Conservation (phyloP, 2,113 vertebrate species). For the Anas platyrhynchos region DNA sequence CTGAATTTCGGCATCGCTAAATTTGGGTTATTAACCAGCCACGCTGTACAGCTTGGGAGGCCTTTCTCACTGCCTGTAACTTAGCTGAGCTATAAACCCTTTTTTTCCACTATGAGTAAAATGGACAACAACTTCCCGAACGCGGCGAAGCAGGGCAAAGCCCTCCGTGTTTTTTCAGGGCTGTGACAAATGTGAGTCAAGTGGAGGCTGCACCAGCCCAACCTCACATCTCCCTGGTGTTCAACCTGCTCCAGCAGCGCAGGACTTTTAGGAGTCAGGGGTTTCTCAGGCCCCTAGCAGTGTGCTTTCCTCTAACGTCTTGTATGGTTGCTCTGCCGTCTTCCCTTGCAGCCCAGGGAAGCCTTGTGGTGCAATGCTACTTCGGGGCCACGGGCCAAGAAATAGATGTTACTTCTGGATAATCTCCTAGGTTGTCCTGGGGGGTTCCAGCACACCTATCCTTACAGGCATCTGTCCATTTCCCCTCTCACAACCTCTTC, state of each 20-base stretch:
- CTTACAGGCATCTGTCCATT: neutral
- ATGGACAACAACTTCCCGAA: neutral
- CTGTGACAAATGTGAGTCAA: neutral
- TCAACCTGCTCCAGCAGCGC: neutral
- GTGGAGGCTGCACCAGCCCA: neutral
- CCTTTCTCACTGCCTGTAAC: neutral
- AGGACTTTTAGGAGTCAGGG: neutral
- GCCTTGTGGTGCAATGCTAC: neutral
- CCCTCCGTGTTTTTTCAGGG: neutral
- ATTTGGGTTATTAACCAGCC: neutral
- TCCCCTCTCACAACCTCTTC: neutral
- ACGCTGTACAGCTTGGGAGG: neutral
- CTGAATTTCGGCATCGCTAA: neutral
- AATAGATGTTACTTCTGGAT: neutral
- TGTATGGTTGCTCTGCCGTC: neutral
- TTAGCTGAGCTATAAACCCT: neutral
- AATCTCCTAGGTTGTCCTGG: neutral
- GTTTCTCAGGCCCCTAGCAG: rapidly evolving
- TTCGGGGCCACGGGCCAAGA: neutral
- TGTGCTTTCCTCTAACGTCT: rapidly evolving
- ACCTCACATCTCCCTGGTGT: neutral
- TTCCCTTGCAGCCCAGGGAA: neutral
- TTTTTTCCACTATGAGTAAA: rapidly evolving
- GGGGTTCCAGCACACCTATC: neutral
- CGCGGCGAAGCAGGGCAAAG: neutral